Evolutionary conservation across 1,140 invertebrate genomes (phyloP), one percentile per base, ranked within the genome.

Genomic region (Dysdera silvatica): DNA sequence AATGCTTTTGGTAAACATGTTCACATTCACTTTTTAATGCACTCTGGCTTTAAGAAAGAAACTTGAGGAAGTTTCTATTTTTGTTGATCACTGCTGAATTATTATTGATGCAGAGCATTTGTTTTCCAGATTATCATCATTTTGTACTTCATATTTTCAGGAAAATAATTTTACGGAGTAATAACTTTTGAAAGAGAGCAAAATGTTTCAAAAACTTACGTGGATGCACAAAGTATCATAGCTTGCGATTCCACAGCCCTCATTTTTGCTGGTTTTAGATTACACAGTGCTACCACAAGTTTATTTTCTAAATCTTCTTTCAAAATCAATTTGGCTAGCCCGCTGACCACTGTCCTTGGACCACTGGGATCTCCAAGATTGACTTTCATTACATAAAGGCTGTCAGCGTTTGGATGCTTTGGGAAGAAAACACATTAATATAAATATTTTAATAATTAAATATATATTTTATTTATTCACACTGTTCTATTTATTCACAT

Each of bases 221-320:
- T 78, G 45, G 88, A 91, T n/a, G 89, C 89, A 80, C 91, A 95
- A 29, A 95, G 76, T 23, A 94, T 88, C 89, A 94, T 93, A 53
- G 89, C 91, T 74, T 87, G 68, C 4, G 73, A 75, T 49, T 71
- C 67, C 20, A 97, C 78, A 26, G 93, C 94, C 69, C 89, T 82
- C 83, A 97, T 89, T 80, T 93, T 96, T 26, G 87, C 87, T 40
- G 93, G 85, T 78, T 96, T 97, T 26, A 97, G 79, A 77, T 97
- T 98, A 73, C 91, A 94, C 33, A 98, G 77, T 14, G 96, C 86
- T 3, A 95, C 85, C 0, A 93, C 92, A 78, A 88, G 78, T 68
- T 88, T 82, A 70, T 91, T 81, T 70, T 88, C 78, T 84, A 98
- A 87, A 78, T 95, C 83, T 69, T 95, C 88, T 49, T 90, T 78